Evolutionary conservation across 2,113 vertebrate genomes (phyloP).

Genomic region (Pyxicephalus adspersus): DNA sequence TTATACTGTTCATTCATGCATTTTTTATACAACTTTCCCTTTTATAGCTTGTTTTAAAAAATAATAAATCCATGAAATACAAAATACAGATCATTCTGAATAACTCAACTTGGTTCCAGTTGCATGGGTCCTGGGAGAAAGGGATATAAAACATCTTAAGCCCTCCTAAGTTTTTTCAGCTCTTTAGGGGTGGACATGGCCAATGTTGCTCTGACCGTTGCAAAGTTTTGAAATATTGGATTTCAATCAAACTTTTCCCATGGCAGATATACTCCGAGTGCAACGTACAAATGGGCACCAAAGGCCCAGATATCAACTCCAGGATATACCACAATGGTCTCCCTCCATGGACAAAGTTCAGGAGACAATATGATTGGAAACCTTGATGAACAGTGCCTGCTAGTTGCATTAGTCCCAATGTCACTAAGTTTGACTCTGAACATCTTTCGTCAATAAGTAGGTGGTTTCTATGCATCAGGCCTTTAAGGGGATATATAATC

Average conservation of each 20-base stretch:
- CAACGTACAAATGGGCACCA: slow-evolving; percentile 86
- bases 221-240: slow-evolving; percentile 86
- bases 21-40: too few relatives aligned
- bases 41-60: too few relatives aligned
- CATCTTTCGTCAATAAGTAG: slow-evolving; percentile 84
- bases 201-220: slow-evolving; percentile 75
- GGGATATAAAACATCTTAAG: slow-evolving; percentile 78
- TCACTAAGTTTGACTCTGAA: slow-evolving; percentile 84
- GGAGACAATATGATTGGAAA: slow-evolving; percentile 84
- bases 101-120: slow-evolving; percentile 68
- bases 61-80: too few relatives aligned
- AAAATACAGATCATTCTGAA: slow-evolving; percentile 70
- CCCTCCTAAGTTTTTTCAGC: slow-evolving; percentile 81
- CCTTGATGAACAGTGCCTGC: slow-evolving; percentile 80
- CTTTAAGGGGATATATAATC: slow-evolving; percentile 85
- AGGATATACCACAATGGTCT: slow-evolving; percentile 78
- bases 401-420: slow-evolving; percentile 88
- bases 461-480: slow-evolving; percentile 87
- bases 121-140: slow-evolving; percentile 73
- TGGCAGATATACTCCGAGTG: slow-evolving; percentile 92
- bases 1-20: too few relatives aligned
- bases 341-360: slow-evolving; percentile 79
- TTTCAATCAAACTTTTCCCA: slow-evolving; percentile 79
- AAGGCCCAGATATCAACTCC: slow-evolving; percentile 91
- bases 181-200: slow-evolving; percentile 72